Conservation (phyloP, 2,888 invertebrate genomes). For the Chironomus tentans region DNA sequence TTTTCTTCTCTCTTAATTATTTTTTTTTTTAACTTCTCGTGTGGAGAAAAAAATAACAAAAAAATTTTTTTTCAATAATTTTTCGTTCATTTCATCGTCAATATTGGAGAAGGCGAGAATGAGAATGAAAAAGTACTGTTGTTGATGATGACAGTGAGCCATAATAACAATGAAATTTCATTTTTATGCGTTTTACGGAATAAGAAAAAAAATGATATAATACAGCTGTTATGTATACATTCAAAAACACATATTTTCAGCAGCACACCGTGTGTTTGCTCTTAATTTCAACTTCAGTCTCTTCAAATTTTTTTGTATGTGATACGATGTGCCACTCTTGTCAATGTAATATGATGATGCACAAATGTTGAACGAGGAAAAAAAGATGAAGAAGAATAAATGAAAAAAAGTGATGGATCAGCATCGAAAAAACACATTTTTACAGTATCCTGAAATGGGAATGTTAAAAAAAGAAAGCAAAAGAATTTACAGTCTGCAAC, state of each 20-base stretch:
- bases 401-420: slow-evolving; percentile 1
- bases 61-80: background rate
- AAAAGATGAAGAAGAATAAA: background rate
- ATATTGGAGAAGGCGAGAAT: background rate
- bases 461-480: background rate
- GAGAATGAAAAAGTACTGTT: background rate
- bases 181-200: background rate
- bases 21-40: background rate
- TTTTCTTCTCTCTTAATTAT: background rate
- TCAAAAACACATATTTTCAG: background rate
- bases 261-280: slow-evolving; percentile 14
- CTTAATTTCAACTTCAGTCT: slow-evolving; percentile 17
- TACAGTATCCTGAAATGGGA: background rate
- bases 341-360: slow-evolving; percentile 19
- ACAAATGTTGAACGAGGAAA: background rate
- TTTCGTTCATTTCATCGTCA: background rate
- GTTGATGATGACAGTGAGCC: background rate
- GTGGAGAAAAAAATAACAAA: background rate
- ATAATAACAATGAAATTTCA: slow-evolving; percentile 1
- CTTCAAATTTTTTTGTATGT: background rate
- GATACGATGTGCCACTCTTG: background rate
- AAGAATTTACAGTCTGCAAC: background rate
- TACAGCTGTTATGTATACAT: slow-evolving; percentile 15
- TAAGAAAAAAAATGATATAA: background rate
- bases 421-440: background rate